Base-by-base conservation (phyloP, 1,140 invertebrate species). In the Ips typographus region DNA sequence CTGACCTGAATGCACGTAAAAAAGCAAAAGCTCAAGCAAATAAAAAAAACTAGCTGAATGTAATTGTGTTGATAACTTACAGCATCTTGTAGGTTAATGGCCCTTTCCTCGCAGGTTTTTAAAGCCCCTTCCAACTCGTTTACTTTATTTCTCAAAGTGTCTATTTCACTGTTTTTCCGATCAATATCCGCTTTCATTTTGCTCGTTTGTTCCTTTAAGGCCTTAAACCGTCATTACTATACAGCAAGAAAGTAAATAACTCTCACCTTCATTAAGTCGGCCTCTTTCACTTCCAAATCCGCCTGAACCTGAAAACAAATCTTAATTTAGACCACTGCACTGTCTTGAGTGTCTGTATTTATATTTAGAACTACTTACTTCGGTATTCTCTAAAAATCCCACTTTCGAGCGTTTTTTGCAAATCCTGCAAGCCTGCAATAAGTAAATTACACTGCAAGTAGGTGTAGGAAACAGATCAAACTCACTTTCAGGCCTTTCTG, bases 11-110 rank as follows among this genome's bases (percentile, higher is more conserved):
- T 56, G 40, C 52, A 61, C 47, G 57, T 2, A 70, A 68, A 58
- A 63, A 71, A 63, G 60, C 60, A 52, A 36, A 69, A 74, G 67
- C 65, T 47, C 44, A 49, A 49, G 52, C 52, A 41, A 69, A 41
- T 47, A 58, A 38, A 52, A 55, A 40, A 51, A 62, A 40, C 40
- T 53, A 65, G 38, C 8, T 51, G 2, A 38, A 55, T 2, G 6
- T 2, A 38, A 62, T 7, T 3, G 41, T 44, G 47, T 5, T 8
- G 40, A 65, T 38, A 51, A n/a, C 58, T 78, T 73, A 78, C 76
- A 8, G 77, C 77, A 56, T 67, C 75, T 72, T 78, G 76, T 38
- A 80, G 58, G 74, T 79, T 80, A 4, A 68, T 57, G 3, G 73
- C 72, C 38, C 74, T 60, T 58, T 74, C 71, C 60, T 79, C 71